phyloP scores from a whole-genome alignment of 2,888 invertebrate genomes.

The Pyrocoelia pectoralis region DNA sequence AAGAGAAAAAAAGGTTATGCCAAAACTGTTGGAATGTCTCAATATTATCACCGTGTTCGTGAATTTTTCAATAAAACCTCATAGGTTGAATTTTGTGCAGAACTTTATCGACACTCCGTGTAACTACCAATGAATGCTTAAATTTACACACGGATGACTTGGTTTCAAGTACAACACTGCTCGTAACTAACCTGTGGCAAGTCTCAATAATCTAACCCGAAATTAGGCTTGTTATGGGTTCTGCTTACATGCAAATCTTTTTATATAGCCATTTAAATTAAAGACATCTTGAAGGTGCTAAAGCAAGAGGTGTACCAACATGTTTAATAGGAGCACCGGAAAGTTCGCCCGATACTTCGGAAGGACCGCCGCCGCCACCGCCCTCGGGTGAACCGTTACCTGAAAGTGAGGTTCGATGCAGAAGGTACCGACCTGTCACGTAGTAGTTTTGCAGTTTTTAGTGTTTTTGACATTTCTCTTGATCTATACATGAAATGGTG shows the following conservation, averaged over 20 bases:
- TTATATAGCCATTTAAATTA: constrained; percentile 25
- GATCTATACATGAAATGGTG: constrained; percentile 28
- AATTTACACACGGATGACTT: too few species aligned
- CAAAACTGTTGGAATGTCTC: too few species aligned
- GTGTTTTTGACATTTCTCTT: constrained; percentile 32
- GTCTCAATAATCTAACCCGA: background rate
- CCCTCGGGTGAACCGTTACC: constrained; percentile 55
- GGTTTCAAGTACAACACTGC: background rate
- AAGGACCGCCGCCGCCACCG: constrained; percentile 56
- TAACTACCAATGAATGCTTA: too few species aligned
- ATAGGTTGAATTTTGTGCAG: too few species aligned
- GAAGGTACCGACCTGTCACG: constrained; percentile 58
- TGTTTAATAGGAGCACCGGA: constrained; percentile 56
- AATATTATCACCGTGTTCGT: too few species aligned
- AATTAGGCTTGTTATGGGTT: constrained; percentile 9
- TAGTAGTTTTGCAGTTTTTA: constrained; percentile 47
- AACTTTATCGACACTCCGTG: too few species aligned
- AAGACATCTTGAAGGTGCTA: constrained; percentile 50
- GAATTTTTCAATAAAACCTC: too few species aligned
- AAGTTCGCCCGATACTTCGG: constrained; percentile 53
- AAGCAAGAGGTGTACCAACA: constrained; percentile 57
- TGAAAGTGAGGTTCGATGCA: constrained; percentile 57
- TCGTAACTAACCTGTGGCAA: constrained; percentile 13
- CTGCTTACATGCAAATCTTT: constrained; percentile 16
- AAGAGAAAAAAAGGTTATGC: too few species aligned